Conservation (phyloP, 2,888 invertebrate species). For the Eledona agricola region DNA sequence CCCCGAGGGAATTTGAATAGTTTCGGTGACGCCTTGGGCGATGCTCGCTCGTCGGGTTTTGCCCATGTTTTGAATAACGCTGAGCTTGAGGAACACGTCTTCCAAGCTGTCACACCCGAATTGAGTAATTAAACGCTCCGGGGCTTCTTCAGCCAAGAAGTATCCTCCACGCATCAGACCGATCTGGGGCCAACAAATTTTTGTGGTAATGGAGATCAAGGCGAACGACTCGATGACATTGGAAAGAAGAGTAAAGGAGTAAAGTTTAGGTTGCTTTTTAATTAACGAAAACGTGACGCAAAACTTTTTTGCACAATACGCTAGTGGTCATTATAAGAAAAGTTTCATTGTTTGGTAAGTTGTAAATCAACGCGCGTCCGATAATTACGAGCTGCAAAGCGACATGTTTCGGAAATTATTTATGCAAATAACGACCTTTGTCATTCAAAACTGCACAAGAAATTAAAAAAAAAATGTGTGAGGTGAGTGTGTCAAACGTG, state of each 20-base stretch:
- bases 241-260: slow-evolving; percentile 7
- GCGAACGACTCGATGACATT: slow-evolving; percentile 15
- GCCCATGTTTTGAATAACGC: slow-evolving; percentile 82
- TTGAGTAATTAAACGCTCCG: slow-evolving; percentile 73
- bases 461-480: no score
- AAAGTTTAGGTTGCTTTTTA: slow-evolving; percentile 9
- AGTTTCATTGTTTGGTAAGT: background rate
- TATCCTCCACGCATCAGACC: slow-evolving; percentile 85
- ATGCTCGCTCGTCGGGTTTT: slow-evolving; percentile 83
- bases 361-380: background rate
- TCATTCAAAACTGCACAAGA: slow-evolving; percentile 3
- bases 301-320: no score
- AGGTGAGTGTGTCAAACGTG: no score
- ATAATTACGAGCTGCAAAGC: slow-evolving; percentile 1
- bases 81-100: slow-evolving; percentile 82
- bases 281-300: slow-evolving; percentile 3
- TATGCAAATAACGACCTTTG: background rate
- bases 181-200: slow-evolving; percentile 65
- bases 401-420: slow-evolving; percentile 1
- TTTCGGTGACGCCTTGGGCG: slow-evolving; percentile 76
- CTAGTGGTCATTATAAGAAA: no score
- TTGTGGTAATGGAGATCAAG: slow-evolving; percentile 17
- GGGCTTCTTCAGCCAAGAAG: slow-evolving; percentile 86
- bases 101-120: slow-evolving; percentile 80
- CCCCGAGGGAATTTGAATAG: slow-evolving; percentile 71